Evolutionary conservation across 2,888 invertebrate genomes (phyloP).

Genomic region (Meandrusa payeni): DNA sequence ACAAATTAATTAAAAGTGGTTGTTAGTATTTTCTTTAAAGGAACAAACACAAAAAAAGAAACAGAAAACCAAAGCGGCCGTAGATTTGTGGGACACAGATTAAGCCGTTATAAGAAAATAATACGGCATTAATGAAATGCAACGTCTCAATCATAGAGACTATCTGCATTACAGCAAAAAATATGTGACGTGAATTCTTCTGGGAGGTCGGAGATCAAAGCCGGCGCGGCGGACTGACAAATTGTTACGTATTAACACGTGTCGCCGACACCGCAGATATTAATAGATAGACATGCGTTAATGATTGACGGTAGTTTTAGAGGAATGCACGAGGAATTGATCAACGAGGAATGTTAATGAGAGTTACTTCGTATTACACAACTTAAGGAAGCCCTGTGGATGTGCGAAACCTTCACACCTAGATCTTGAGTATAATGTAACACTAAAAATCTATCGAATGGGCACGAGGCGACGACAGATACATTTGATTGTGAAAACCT

Average conservation of each 20-base stretch:
- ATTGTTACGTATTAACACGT: conserved; percentile 30
- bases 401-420: no score
- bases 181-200: conserved; percentile 2
- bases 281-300: conserved; percentile 12
- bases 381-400: no score
- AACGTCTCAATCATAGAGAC: conserved; percentile 12
- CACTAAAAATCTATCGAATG: no score
- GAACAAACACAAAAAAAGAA: no score
- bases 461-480: no score
- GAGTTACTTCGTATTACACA: no score
- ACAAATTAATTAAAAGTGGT: no score
- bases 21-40: no score
- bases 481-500: no score
- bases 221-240: conserved; percentile 29
- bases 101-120: neutral
- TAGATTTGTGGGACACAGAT: neutral
- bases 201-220: conserved; percentile 35
- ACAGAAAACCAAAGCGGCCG: neutral
- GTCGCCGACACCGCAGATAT: conserved; percentile 2
- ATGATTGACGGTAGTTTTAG: conserved; percentile 6
- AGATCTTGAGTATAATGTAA: no score
- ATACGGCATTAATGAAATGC: conserved; percentile 1
- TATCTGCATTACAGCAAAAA: conserved; percentile 9
- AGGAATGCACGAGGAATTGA: conserved; percentile 7
- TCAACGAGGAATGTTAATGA: no score